These are phyloP conservation scores for Ryuthela nishihirai DNA, from an alignment of 2,888 invertebrate species.

Conservation along the genomic window DNA sequence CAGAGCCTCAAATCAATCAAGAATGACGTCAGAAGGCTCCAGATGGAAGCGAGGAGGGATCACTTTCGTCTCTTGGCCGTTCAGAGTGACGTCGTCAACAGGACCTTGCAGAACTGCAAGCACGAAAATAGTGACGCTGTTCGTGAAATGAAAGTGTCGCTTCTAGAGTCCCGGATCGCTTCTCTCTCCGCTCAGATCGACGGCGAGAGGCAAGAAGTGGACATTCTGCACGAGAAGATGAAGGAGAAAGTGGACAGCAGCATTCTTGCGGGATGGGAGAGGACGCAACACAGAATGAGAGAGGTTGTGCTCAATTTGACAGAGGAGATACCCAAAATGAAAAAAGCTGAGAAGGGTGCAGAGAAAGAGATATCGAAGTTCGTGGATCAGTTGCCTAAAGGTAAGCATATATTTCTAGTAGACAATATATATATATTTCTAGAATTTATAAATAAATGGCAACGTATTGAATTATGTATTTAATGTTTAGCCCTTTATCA, in stretches of 20 bases:
- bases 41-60: constrained; percentile 20
- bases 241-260: constrained; percentile 19
- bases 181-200: constrained; percentile 5
- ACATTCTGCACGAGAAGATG: constrained; percentile 22
- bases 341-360: constrained; percentile 12
- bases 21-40: constrained; percentile 4
- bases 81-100: constrained; percentile 20
- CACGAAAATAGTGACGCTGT: not conserved
- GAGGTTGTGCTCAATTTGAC: constrained; percentile 25
- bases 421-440: too few relatives aligned
- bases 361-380: constrained; percentile 14
- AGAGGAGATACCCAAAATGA: constrained; percentile 19
- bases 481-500: too few relatives aligned
- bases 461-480: too few relatives aligned
- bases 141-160: constrained; percentile 8
- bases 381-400: constrained; percentile 15
- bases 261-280: constrained; percentile 15
- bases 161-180: constrained; percentile 16
- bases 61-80: constrained; percentile 20
- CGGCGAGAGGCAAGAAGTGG: constrained; percentile 19
- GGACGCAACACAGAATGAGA: constrained; percentile 19
- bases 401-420: constrained; percentile 7
- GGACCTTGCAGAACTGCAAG: constrained; percentile 3
- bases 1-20: constrained; percentile 10
- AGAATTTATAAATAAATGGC: too few relatives aligned